Evolutionary conservation across 2,113 vertebrate species (phyloP).

Genomic region (Chunga burmeisteri): DNA sequence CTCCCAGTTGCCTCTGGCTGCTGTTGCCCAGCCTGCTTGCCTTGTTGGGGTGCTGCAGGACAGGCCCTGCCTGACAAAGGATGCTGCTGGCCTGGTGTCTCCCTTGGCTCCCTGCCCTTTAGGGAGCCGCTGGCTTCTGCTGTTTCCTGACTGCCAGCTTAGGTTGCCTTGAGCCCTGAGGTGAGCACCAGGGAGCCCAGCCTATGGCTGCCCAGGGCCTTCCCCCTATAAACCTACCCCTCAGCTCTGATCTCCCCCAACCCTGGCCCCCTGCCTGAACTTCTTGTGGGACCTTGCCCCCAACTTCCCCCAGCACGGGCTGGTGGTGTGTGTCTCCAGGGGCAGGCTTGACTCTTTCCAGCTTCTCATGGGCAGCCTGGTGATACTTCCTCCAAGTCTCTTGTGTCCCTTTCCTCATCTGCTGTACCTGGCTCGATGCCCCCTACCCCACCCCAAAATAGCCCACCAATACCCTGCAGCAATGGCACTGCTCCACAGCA

Average conservation of each 20-base stretch:
- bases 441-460: neutral
- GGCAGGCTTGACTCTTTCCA: neutral
- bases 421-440: neutral
- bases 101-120: neutral
- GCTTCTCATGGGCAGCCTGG: neutral
- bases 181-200: neutral
- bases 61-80: too few relatives aligned
- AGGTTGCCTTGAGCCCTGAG: neutral
- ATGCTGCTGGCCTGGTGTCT: neutral
- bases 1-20: neutral
- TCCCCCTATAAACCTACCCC: fast-evolving
- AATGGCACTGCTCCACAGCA: neutral
- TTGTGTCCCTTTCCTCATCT: neutral
- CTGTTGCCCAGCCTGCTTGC: neutral
- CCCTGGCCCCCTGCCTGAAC: fast-evolving
- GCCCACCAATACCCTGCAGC: neutral
- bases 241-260: fast-evolving
- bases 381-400: neutral
- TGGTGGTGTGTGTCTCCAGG: neutral
- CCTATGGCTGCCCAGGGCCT: neutral
- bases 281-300: neutral
- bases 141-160: neutral
- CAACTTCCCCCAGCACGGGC: neutral
- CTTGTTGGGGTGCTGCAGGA: fast-evolving
- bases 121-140: neutral